Conservation (phyloP, 1,140 invertebrate genomes). For the Nymphalis io region DNA sequence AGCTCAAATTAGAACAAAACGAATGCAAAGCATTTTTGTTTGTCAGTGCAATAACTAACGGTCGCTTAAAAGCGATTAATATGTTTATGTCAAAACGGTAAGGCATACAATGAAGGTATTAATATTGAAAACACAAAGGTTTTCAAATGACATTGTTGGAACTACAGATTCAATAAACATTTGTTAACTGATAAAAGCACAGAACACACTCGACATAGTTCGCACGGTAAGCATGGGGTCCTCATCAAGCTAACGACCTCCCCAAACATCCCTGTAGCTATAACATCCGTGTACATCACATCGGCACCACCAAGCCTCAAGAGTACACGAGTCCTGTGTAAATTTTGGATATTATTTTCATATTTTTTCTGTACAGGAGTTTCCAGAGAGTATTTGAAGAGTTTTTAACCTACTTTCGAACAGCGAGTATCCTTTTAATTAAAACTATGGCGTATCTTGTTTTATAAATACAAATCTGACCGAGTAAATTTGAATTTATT, state of each 20-base stretch:
- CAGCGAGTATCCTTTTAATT: conserved; percentile 17
- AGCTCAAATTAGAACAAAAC: no score
- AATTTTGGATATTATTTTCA: conserved; percentile 24
- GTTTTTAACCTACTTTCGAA: conserved; percentile 27
- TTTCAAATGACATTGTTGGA: no score
- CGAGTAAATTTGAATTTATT: no score
- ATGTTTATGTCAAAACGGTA: no score
- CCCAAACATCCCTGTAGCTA: conserved; percentile 8
- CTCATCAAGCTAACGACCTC: conserved; percentile 35
- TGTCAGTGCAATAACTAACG: no score
- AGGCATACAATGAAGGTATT: no score
- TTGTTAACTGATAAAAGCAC: conserved; percentile 29
- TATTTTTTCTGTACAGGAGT: conserved; percentile 13
- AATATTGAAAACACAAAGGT: no score
- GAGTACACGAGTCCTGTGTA: conserved; percentile 12
- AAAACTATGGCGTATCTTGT: conserved; percentile 15
- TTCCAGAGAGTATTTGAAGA: conserved; percentile 13
- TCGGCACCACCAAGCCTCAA: conserved; percentile 8
- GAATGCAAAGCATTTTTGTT: no score
- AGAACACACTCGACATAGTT: conserved; percentile 33
- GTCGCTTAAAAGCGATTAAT: no score
- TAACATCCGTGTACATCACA: conserved; percentile 17
- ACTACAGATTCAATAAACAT: not conserved
- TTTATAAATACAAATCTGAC: not conserved
- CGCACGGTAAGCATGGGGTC: conserved; percentile 27